Evolutionary conservation across 2,113 vertebrate species (phyloP).

Genomic region (Mormyrus iriodes): DNA sequence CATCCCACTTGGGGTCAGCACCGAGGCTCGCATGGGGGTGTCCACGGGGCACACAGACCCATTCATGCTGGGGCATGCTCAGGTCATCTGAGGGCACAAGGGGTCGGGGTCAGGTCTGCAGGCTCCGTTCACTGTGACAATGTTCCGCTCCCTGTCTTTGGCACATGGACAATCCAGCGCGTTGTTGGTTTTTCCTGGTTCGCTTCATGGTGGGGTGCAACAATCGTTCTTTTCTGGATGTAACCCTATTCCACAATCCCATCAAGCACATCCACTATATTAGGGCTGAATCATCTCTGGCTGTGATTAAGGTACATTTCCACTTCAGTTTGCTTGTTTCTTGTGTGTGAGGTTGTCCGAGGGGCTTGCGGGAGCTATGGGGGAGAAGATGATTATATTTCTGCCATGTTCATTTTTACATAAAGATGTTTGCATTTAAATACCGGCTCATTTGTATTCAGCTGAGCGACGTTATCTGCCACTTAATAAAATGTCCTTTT

Average conservation of each 20-base stretch:
- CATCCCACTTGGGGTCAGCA: slow-evolving; percentile 18
- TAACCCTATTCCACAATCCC: background rate
- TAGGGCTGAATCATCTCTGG: slow-evolving; percentile 42
- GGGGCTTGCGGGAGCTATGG: background rate
- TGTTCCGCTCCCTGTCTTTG: background rate
- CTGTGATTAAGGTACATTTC: slow-evolving; percentile 30
- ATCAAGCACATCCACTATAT: background rate
- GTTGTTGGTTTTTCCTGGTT: background rate
- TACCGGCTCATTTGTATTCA: background rate
- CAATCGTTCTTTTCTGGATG: background rate
- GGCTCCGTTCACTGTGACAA: background rate
- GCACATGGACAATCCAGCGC: background rate
- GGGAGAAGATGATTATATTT: background rate
- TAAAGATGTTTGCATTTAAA: background rate
- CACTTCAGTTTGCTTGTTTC: slow-evolving; percentile 41
- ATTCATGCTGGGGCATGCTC: background rate
- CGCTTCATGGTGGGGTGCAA: background rate
- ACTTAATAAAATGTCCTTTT: background rate
- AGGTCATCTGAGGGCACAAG: background rate
- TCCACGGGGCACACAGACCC: background rate
- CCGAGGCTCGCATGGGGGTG: background rate
- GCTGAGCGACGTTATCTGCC: background rate
- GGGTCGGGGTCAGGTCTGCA: too few relatives aligned
- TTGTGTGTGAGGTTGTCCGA: background rate
- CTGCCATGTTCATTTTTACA: background rate